Base-by-base conservation (phyloP, 2,113 vertebrate species). In the Burhinus oedicnemus region DNA sequence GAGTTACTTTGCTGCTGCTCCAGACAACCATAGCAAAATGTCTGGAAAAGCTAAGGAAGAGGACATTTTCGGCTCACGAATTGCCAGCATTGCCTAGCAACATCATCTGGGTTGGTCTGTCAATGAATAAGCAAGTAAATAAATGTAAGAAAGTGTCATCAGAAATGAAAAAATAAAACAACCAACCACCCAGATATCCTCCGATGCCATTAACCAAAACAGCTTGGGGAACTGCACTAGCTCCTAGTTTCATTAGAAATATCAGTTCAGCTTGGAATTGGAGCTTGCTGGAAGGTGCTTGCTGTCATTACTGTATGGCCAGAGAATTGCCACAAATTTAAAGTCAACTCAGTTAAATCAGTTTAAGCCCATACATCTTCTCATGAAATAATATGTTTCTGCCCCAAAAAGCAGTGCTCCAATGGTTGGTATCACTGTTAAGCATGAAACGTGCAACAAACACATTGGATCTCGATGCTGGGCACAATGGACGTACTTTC, bases 11-110 rank as follows among this genome's bases (percentile, higher is more conserved):
- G 34, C 79, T 64, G 23, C 44, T 86, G 30, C 36, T 90, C 22
- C 55, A 83, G 34, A 81, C 19, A 75, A 15, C 20, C 15, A 51
- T 0, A 54, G 58, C 36, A 90, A 90, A 80, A 57, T 55, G 4
- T 36, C 40, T 58, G 66, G 45, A 77, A 90, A 92, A 90, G 52
- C 69, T 54, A 83, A 90, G n/a, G 60, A 91, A 61, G 52, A 72
- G 16, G 30, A 64, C 26, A 36, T 85, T 90, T 83, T 87, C 69
- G 90, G 71, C 51, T 83, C 22, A 19, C 15, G 8, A 89, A 75
- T 66, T 75, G 38, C 38, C 80, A 92, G 71, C 19, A 90, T 60
- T 88, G 72, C 92, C 62, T 94, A 96, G 90, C 90, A 95, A 93
- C 76, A 70, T 47, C 58, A 51, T 66, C 64, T 51, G 30, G 15